A percentile compares a stretch with the other conserved stretches of the same genome.
Evolutionary conservation across 1,140 invertebrate genomes (phyloP).

Genomic region (Cryptotermes secundus): DNA sequence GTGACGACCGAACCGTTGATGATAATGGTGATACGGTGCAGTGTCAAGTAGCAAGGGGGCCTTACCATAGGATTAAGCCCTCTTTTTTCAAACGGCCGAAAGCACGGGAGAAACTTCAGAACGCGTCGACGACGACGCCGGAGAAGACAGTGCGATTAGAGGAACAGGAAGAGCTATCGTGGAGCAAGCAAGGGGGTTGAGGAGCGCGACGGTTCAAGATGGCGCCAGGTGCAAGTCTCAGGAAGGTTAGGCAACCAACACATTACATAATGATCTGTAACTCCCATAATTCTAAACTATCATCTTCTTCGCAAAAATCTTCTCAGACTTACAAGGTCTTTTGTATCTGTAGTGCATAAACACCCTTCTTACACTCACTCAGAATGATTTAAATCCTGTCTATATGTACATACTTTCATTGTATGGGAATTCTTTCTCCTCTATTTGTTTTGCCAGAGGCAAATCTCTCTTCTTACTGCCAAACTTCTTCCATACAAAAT

Average conservation of each 20-base stretch:
- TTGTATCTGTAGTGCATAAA: too few relatives aligned
- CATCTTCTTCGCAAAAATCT: too few relatives aligned
- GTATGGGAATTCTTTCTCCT: too few relatives aligned
- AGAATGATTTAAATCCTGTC: too few relatives aligned
- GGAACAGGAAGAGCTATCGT: neutral
- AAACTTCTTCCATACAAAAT: too few relatives aligned
- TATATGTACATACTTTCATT: too few relatives aligned
- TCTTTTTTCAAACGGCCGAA: neutral
- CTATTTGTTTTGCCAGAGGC: too few relatives aligned
- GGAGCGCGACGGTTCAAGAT: slow-evolving; percentile 18
- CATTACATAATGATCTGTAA: neutral
- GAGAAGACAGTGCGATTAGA: slow-evolving; percentile 4
- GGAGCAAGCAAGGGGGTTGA: slow-evolving; percentile 6
- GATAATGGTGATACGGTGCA: slow-evolving; percentile 1
- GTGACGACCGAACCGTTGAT: neutral
- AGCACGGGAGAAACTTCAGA: neutral
- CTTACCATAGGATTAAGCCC: slow-evolving; percentile 14
- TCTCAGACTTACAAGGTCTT: too few relatives aligned
- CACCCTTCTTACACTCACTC: too few relatives aligned
- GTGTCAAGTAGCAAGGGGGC: neutral
- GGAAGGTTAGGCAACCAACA: slow-evolving; percentile 25
- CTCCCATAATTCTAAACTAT: too few relatives aligned
- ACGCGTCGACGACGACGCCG: neutral
- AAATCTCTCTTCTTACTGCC: too few relatives aligned
- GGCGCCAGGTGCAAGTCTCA: slow-evolving; percentile 25